Conservation (phyloP, 2,797 vertebrate genomes). For the Poeciliopsis presidionis region DNA sequence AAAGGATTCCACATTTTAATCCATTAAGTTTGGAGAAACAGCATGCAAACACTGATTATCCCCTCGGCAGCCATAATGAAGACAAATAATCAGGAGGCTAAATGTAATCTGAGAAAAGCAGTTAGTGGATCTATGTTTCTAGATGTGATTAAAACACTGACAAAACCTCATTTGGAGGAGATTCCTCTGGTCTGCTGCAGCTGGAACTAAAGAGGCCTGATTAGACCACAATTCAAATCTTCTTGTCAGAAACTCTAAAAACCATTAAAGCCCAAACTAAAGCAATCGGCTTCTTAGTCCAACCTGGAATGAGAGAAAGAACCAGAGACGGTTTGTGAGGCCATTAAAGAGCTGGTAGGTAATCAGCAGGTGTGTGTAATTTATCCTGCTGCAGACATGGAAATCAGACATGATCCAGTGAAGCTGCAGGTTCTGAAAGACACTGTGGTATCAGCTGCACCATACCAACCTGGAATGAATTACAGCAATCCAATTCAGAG, state of each 20-base stretch:
- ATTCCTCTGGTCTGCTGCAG: background rate
- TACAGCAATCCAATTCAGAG: constrained; percentile 5
- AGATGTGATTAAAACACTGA: background rate
- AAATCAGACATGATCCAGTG: background rate
- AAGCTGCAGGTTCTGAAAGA: background rate
- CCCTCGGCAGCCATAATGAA: background rate
- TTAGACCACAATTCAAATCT: background rate
- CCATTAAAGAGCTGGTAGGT: background rate
- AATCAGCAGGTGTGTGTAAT: background rate
- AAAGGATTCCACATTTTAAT: background rate
- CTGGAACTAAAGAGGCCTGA: background rate
- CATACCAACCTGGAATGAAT: constrained; percentile 7
- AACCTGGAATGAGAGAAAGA: background rate
- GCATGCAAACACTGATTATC: background rate
- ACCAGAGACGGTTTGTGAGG: background rate
- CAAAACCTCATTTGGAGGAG: background rate
- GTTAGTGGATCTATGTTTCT: background rate
- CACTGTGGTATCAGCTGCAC: background rate
- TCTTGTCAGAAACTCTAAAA: background rate
- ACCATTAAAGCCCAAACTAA: background rate
- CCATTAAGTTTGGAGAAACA: background rate
- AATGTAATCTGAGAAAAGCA: constrained; percentile 4
- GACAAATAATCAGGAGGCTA: background rate
- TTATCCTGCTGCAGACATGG: background rate
- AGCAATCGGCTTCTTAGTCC: background rate